Base-by-base conservation (phyloP, 2,113 vertebrate species). In the Uropsilus gracilis region DNA sequence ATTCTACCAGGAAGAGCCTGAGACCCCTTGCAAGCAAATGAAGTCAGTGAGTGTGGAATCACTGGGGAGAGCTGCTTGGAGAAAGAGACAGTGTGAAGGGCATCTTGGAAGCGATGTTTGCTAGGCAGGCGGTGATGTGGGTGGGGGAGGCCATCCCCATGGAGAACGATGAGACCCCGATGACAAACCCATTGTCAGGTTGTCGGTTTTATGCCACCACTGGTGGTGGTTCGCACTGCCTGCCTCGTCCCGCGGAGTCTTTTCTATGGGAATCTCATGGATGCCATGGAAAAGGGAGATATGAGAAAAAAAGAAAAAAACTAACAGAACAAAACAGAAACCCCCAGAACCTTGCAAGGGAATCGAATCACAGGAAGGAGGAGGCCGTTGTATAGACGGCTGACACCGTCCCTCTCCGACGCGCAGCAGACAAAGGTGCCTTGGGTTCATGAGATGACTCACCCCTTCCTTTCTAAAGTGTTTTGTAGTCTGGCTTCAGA, bases 301-400 rank as follows among this genome's bases (percentile, higher is more conserved):
- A 4, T 3, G 24, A 32, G 17, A 32, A 46, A 0, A 30, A 50
- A 30, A 6, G 30, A 8, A n/a, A 55, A 42, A 24, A 24, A n/a
- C 22, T 63, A 39, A 2, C 30, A 63, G 37, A 16, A n/a, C n/a
- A n/a, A n/a, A n/a, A n/a, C n/a, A n/a, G n/a, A n/a, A n/a, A n/a
- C n/a, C n/a, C n/a, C n/a, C 17, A 10, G 12, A 48, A 63, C 4
- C 18, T 8, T 53, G 46, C 34, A 61, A 50, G 83, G 44, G 34
- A 85, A 42, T 4, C 20, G 55, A 0, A 4, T 53, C 24, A 1
- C 1, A 2, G 5, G 6, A 30, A 57, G 53, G 39, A 34, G 50
- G 61, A 34, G 6, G 20, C 4, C 13, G 8, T 34, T 9, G 2
- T 26, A 0, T 14, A 1, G 10, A 0, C 11, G 46, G 24, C 24